Percentiles rank a stretch among this genome's conserved stretches.
Evolutionary conservation across 2,888 invertebrate genomes (phyloP).

Genomic region (Erebia aethiops): DNA sequence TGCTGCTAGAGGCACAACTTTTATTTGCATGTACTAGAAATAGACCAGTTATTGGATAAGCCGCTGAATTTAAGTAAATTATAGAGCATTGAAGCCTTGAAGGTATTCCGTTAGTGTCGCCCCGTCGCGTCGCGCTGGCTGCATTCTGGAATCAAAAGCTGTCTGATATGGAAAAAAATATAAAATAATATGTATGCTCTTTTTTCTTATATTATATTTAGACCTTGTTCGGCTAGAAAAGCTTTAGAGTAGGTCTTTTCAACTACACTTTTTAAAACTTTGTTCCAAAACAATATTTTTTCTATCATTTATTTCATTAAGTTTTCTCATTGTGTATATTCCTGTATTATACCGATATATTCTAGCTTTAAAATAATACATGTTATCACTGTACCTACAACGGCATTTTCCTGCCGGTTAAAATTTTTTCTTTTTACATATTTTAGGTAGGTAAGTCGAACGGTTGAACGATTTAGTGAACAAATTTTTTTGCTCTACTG

Average conservation of each 20-base stretch:
- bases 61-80: constrained; percentile 9
- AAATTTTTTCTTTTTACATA: no score
- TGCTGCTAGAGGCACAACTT: background rate
- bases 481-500: background rate
- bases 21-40: background rate
- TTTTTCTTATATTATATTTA: background rate
- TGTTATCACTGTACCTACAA: no score
- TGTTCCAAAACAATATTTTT: no score
- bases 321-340: no score
- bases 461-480: background rate
- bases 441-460: no score
- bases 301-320: no score
- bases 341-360: no score
- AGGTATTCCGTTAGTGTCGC: background rate
- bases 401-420: no score
- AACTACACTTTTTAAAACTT: no score
- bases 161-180: background rate
- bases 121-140: background rate
- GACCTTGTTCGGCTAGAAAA: background rate
- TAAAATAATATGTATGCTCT: background rate
- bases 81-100: constrained; percentile 3
- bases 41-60: background rate
- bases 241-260: background rate
- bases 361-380: no score
- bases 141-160: background rate